Evolutionary conservation across 1,140 invertebrate genomes (phyloP).

Genomic region (Nephila pilipes): DNA sequence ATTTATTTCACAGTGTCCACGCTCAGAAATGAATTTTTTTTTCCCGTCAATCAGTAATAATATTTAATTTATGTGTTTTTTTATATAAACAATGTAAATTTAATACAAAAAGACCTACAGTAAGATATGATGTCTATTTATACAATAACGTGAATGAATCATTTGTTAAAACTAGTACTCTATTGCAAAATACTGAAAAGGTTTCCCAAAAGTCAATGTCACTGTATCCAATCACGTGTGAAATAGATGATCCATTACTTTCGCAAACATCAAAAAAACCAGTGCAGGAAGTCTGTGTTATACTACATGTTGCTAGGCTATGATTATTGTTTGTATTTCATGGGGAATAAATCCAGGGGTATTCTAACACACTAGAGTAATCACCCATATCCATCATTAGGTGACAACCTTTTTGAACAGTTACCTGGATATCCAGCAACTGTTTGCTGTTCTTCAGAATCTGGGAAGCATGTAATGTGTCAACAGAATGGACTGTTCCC

Average conservation of each 20-base stretch:
- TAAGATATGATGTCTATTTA: no score
- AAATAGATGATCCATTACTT: not conserved
- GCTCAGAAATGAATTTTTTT: no score
- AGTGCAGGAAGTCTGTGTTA: not conserved
- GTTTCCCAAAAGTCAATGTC: not conserved
- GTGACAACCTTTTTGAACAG: slow-evolving; percentile 5
- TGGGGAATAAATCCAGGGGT: not conserved
- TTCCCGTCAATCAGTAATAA: no score
- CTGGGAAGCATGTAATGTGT: not conserved
- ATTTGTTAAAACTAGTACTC: no score
- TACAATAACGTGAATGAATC: no score
- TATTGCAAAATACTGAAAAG: no score
- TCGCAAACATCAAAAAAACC: not conserved
- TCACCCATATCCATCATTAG: not conserved
- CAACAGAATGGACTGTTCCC: not conserved
- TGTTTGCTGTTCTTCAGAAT: slow-evolving; percentile 4
- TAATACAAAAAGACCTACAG: no score
- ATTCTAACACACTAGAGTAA: not conserved
- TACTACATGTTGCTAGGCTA: slow-evolving; percentile 4
- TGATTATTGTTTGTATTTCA: not conserved
- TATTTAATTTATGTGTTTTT: no score
- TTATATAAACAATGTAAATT: no score
- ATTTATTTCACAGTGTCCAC: no score
- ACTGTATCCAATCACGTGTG: not conserved
- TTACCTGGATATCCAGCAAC: not conserved